Conservation (phyloP, 2,888 invertebrate species). For the Mimas tiliae region DNA sequence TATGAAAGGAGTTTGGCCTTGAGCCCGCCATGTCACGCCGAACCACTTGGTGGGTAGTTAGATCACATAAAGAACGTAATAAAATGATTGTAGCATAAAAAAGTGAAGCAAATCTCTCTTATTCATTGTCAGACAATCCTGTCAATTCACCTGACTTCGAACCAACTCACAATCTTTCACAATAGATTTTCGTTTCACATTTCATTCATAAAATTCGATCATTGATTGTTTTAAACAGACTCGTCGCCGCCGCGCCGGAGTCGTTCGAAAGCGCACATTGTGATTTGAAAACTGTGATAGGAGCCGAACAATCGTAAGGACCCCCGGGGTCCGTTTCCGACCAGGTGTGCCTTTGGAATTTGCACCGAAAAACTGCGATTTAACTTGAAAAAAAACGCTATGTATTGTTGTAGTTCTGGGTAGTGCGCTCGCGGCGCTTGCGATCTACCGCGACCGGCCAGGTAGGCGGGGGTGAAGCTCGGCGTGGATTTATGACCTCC, state of each 20-base stretch:
- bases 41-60: neutral
- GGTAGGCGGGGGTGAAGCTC: constrained; percentile 59
- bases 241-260: constrained; percentile 79
- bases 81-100: constrained; percentile 13
- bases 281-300: constrained; percentile 68
- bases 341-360: constrained; percentile 84
- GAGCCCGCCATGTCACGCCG: neutral
- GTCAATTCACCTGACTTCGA: constrained; percentile 69
- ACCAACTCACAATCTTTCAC: constrained; percentile 63
- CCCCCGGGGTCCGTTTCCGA: constrained; percentile 83
- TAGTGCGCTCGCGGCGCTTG: constrained; percentile 61
- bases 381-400: constrained; percentile 71
- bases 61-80: neutral
- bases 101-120: constrained; percentile 29
- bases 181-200: constrained; percentile 74
- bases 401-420: constrained; percentile 77
- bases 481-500: constrained; percentile 48
- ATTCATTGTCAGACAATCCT: constrained; percentile 40
- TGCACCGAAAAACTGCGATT: constrained; percentile 79
- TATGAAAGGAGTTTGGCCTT: neutral
- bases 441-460: constrained; percentile 52
- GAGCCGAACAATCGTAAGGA: constrained; percentile 80
- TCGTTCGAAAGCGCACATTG: constrained; percentile 59
- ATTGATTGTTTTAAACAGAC: constrained; percentile 84
- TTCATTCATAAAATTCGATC: constrained; percentile 79